Conservation (phyloP, 2,797 vertebrate genomes). For the Pempheris klunzingeri region DNA sequence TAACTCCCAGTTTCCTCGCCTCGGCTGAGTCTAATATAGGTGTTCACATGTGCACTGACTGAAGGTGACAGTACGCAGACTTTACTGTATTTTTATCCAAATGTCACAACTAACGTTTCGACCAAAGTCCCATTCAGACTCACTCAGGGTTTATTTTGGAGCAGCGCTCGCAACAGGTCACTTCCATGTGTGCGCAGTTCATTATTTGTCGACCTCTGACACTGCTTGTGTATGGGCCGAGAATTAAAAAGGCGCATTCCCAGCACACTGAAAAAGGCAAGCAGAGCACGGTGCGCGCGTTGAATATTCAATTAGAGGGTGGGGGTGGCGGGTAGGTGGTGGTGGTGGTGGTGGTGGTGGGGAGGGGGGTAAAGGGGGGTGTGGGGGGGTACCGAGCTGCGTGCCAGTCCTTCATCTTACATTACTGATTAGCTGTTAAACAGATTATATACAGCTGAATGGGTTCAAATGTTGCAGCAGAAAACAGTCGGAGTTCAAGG, state of each 20-base stretch:
- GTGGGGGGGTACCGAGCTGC: slow-evolving; percentile 66
- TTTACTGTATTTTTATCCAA: slow-evolving; percentile 30
- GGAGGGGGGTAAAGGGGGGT: slow-evolving; percentile 36
- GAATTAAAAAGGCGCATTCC: slow-evolving; percentile 85
- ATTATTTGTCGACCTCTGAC: slow-evolving; percentile 96
- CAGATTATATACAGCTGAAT: slow-evolving; percentile 75
- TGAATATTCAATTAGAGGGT: slow-evolving; percentile 83
- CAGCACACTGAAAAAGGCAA: slow-evolving; percentile 76
- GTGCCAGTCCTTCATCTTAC: slow-evolving; percentile 80
- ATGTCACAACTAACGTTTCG: slow-evolving; percentile 27
- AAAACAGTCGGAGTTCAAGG: slow-evolving; percentile 86
- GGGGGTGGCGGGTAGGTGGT: too few relatives aligned
- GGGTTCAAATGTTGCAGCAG: slow-evolving; percentile 72
- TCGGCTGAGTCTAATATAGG: neutral
- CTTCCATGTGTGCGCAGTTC: slow-evolving; percentile 94
- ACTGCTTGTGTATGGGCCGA: slow-evolving; percentile 89
- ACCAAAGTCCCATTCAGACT: slow-evolving; percentile 8
- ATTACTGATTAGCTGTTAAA: slow-evolving; percentile 82
- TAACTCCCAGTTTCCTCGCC: neutral
- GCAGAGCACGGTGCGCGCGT: slow-evolving; percentile 73
- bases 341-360: too few relatives aligned
- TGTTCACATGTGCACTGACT: neutral
- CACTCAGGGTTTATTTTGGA: slow-evolving; percentile 15
- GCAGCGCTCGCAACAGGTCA: slow-evolving; percentile 63
- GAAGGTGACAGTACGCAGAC: slow-evolving; percentile 16